Base-by-base conservation (phyloP, 2,888 invertebrate genomes). In the Drosophila melanosoma region DNA sequence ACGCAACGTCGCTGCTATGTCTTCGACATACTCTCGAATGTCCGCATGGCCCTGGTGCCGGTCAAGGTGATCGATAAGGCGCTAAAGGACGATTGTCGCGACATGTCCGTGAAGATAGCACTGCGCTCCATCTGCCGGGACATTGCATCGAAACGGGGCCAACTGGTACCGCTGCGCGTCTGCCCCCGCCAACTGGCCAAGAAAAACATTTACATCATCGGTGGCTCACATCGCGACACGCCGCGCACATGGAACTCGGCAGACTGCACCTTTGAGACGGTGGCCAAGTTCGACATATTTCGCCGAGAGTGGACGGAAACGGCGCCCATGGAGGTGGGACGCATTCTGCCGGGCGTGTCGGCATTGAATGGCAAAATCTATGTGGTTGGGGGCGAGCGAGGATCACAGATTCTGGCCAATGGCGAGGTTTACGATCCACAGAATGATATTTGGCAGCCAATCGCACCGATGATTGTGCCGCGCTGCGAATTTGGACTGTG, bases 361-460 rank as follows among this genome's bases (percentile, higher is more conserved):
- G 95, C 96, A 11, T 91, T 98, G 45, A 96, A 97, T 88, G 97
- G 98, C 1, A 95, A 96, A 80, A 96, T 98, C 68, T 98, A 97
- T 93, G 98, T 97, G 0, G 96, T 98, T 3, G 98, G 98, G 23
- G 98, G 98, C 8, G 98, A 98, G 92, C 95, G 97, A 80, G 98
- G 97, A 75, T 97, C 97, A 52, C 96, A 97, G 91, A 98, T 98
- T 87, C 94, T 97, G 52, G 97, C 97, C 17, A 97, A 97, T 90
- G 98, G 98, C 51, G 98, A 98, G 92, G 96, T 96, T 77, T 96
- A 96, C 90, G 96, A 97, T 93, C 96, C 97, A 38, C 95, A 95
- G 84, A 94, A 93, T 59, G 94, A 95, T 89, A 94, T 94, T 81
- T 95, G 95, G 95, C 94, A 94, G 63, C 94, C 94, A 76, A 95